These are phyloP conservation scores for Chymomyza procnemis DNA, from an alignment of 2,888 invertebrate species.

Conservation along the genomic window DNA sequence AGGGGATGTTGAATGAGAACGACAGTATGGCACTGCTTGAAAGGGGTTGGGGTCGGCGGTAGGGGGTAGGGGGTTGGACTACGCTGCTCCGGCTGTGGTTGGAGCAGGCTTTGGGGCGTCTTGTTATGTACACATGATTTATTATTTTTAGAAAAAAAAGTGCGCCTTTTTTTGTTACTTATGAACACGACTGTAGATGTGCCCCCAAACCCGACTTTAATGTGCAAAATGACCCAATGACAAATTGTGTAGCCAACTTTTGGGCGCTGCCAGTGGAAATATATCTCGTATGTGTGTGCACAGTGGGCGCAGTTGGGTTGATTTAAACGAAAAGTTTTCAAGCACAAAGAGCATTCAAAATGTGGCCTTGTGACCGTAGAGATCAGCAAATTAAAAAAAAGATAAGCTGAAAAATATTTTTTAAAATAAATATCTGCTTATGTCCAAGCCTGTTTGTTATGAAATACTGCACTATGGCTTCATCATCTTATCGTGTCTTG, in stretches of 20 bases:
- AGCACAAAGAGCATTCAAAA: background rate
- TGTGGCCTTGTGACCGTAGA: no score
- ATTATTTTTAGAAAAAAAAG: constrained; percentile 40
- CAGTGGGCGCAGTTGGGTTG: background rate
- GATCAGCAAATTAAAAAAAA: no score
- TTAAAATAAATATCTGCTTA: no score
- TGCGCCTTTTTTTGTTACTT: constrained; percentile 2
- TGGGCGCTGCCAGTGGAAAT: constrained; percentile 15
- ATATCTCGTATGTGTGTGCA: constrained; percentile 18
- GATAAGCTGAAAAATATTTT: no score
- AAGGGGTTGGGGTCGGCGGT: background rate
- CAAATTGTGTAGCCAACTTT: constrained; percentile 60
- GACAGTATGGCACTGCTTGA: background rate
- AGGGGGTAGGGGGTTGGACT: constrained; percentile 22
- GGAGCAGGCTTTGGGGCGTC: constrained; percentile 7
- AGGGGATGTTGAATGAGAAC: background rate
- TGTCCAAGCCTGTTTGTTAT: no score
- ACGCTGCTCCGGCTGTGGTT: constrained; percentile 16
- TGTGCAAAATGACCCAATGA: constrained; percentile 61
- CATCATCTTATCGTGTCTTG: no score
- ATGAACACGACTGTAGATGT: background rate
- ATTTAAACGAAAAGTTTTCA: constrained; percentile 6
- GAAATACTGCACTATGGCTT: no score
- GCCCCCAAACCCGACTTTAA: constrained; percentile 29
- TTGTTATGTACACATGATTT: constrained; percentile 56